phyloP scores from a whole-genome alignment of 2,797 vertebrate species.

The Rhynchonycteris naso region DNA sequence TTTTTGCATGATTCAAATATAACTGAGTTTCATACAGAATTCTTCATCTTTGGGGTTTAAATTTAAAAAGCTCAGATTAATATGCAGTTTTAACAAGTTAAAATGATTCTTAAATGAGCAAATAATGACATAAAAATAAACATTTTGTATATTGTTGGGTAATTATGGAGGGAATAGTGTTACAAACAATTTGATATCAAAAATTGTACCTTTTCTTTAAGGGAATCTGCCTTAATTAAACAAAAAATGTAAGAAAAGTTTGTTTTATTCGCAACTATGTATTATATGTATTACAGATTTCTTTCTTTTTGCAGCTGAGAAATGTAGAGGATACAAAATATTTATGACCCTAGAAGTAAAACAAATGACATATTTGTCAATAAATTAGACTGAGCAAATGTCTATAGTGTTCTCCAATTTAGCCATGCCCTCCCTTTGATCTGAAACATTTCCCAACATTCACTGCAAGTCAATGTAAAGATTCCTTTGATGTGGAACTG shows the following conservation, averaged over 20 bases:
- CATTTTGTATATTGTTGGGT: neutral
- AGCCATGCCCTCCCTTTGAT: neutral
- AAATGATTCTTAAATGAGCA: neutral
- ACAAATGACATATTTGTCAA: neutral
- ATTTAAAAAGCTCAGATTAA: neutral
- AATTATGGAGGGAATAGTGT: neutral
- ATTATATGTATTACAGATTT: neutral
- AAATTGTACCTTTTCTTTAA: neutral
- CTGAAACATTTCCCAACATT: neutral
- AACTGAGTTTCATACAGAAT: neutral
- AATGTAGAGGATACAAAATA: neutral
- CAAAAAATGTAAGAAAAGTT: neutral
- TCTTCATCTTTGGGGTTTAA: neutral
- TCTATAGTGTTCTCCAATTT: neutral
- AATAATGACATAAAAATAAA: neutral
- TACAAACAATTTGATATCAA: neutral
- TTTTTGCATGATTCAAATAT: neutral
- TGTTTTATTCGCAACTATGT: neutral
- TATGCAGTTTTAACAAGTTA: neutral
- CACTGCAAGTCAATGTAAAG: neutral
- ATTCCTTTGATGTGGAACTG: neutral
- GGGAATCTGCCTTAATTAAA: neutral
- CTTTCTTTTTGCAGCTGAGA: neutral
- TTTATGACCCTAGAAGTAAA: neutral
- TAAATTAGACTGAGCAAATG: neutral